Conservation (phyloP, 2,797 vertebrate species). For the Discoglossus pictus region DNA sequence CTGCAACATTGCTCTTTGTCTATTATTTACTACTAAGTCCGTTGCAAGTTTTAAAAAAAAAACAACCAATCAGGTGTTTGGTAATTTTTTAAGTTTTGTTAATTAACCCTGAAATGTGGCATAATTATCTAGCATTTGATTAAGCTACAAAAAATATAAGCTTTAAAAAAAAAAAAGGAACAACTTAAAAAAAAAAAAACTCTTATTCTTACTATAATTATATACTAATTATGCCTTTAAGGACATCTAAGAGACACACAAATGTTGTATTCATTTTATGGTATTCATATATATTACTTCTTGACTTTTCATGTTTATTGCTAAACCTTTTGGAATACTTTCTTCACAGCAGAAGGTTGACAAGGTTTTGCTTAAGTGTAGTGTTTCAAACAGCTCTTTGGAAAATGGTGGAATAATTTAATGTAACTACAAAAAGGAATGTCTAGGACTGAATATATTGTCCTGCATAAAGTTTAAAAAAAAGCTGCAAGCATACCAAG, state of each 20-base stretch:
- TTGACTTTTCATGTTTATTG: background rate
- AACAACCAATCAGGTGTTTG: too few relatives aligned
- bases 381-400: background rate
- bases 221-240: background rate
- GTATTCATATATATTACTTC: background rate
- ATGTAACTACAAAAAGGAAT: background rate
- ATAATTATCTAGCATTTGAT: too few relatives aligned
- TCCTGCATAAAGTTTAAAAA: background rate
- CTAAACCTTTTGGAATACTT: background rate
- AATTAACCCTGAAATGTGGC: too few relatives aligned
- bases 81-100: too few relatives aligned
- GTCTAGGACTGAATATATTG: background rate
- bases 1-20: too few relatives aligned
- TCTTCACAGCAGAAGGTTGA: background rate
- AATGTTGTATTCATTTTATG: background rate
- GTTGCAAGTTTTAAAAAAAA: too few relatives aligned
- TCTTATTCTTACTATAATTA: too few relatives aligned
- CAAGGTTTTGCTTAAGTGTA: background rate
- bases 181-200: too few relatives aligned
- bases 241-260: background rate
- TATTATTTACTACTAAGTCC: too few relatives aligned
- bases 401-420: constrained; percentile 9
- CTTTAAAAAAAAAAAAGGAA: too few relatives aligned
- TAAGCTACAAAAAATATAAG: too few relatives aligned
- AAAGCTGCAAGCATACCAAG: background rate